phyloP scores from a whole-genome alignment of 2,888 invertebrate species.

The Tachystola acroxantha region DNA sequence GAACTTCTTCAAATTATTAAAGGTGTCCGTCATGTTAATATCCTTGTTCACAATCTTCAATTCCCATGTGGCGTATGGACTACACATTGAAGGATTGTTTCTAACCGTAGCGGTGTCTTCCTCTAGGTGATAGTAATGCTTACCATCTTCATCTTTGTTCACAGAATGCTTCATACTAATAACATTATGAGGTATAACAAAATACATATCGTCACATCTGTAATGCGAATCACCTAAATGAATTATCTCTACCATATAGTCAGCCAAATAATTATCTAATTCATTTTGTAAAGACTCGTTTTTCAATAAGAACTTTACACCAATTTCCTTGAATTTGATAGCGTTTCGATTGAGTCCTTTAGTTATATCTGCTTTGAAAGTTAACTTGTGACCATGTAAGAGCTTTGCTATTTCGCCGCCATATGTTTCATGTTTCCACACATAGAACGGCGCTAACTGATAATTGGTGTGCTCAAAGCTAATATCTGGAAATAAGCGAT shows the following conservation, averaged over 20 bases:
- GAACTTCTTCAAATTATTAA: background rate
- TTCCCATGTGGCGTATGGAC: background rate
- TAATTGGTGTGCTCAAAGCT: background rate
- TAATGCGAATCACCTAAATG: background rate
- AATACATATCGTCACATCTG: background rate
- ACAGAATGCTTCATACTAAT: background rate
- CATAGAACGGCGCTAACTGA: background rate
- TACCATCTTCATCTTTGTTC: background rate
- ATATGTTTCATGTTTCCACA: background rate
- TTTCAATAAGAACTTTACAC: background rate
- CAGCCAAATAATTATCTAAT: background rate
- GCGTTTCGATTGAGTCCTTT: background rate
- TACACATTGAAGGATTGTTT: background rate
- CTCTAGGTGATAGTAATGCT: background rate
- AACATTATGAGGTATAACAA: background rate
- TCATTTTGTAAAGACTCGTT: background rate
- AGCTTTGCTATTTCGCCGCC: background rate
- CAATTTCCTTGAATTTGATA: conserved; percentile 1
- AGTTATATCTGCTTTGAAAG: background rate
- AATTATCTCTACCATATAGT: background rate
- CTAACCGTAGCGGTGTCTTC: background rate
- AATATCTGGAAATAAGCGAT: background rate
- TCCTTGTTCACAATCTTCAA: background rate
- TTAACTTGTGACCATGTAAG: background rate
- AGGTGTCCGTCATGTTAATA: background rate